Evolutionary conservation across 2,888 invertebrate genomes (phyloP), one percentile per base, ranked within the genome.

Genomic region (Pteria penguin): DNA sequence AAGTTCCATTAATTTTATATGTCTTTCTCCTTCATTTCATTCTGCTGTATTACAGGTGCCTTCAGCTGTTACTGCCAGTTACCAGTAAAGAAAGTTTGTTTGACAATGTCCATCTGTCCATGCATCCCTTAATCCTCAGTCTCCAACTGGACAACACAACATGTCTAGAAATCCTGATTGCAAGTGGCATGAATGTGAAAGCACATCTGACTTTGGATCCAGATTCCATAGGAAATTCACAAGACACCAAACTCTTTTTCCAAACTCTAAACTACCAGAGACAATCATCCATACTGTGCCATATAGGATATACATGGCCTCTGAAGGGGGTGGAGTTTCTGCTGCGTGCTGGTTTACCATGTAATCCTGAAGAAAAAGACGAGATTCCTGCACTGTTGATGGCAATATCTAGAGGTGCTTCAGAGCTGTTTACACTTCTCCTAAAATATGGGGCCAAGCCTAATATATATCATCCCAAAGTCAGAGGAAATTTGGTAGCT

Each of bases 361-460:
- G 83, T 5, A 82, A 86, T 66, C 62, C 80, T 1, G 71, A 73
- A 24, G 62, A 76, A 14, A 70, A 80, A 22, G 75, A 82, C 33
- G 84, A 87, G 52, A 65, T 88, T 61, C 86, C 89, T 18, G 87
- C 90, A 18, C 62, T 90, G 24, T 24, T 89, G 22, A 82, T 85
- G 14, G 86, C 87, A 11, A 58, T 89, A 18, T 81, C 83, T 45
- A 74, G 72, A 4, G 69, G 68, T 18, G 72, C 81, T 55, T 69
- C 79, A 29, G 83, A 78, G 11, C 75, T 85, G n/a, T 81, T 80
- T n/a, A 72, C 78, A 36, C 72, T 86, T 8, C 76, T 90, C 18
- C 73, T 89, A n/a, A 69, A 82, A 57, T 76, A 79, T 62, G 85
- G 87, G 45, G 87, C 86, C 27, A 78, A 62, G 3, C 83, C 86